Base-by-base conservation (phyloP, 2,888 invertebrate genomes). In the Drosophila paramelanica region DNA sequence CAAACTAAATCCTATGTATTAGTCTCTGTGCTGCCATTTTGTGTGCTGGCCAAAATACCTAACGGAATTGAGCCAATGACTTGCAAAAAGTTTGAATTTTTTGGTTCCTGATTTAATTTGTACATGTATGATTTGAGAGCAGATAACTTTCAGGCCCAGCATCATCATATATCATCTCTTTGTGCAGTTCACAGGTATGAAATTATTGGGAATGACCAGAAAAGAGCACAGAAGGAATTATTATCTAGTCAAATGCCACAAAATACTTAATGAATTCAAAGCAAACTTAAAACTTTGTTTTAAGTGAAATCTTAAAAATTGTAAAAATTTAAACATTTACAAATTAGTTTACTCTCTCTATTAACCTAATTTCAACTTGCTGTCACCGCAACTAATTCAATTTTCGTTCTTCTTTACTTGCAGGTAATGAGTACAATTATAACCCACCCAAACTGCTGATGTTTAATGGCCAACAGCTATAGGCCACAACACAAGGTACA, bases 361-460 rank as follows among this genome's bases (percentile, higher is more conserved):
- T 36, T 38, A 25, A 45, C 43, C 27, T 27, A 6, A 8, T 27
- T 3, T 23, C 23, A 23, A 23, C 23, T 23, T 23, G 3, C 23
- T 23, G 27, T 43, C 31, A 51, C 41, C 52, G 2, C 36, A 25
- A 62, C 43, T 76, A 78, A 76, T 74, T 55, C 4, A 47, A 51
- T 62, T 45, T 45, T 31, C 25, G 5, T 57, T 25, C 46, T 66
- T 46, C 46, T 64, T 62, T 83, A 46, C 55, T 82, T 87, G 5
- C 89, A 83, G 83, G 83, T 83, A 83, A 86, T 70, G 77, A 69
- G 8, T 47, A 45, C 20, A 10, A 45, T 45, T 55, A 50, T 2
- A 36, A 5, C 27, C n/a, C 10, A 10, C 6, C 20, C 17, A 8
- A 31, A 31, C 10, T 31, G 8, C 0, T 10, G 8, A 31, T 31